These are phyloP conservation scores for Choloepus hoffmanni DNA, from an alignment of 2,113 vertebrate genomes.

Conservation along the genomic window DNA sequence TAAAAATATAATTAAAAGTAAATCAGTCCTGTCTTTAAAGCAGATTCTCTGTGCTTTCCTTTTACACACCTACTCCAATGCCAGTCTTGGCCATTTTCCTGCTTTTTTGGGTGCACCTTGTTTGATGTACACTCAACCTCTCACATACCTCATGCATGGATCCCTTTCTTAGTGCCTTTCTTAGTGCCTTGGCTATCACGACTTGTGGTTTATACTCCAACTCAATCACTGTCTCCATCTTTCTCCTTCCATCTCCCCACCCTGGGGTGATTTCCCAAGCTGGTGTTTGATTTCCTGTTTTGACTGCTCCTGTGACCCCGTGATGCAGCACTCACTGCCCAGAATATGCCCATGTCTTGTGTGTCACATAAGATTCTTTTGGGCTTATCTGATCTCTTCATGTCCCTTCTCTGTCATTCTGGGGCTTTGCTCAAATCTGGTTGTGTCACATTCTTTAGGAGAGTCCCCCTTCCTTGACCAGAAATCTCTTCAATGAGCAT, in stretches of 20 bases:
- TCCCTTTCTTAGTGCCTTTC: not conserved
- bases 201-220: not conserved
- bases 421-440: constrained; percentile 38
- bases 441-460: constrained; percentile 40
- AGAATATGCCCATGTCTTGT: not conserved
- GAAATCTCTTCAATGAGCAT: not conserved
- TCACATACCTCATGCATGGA: not conserved
- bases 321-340: not conserved
- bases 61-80: not conserved
- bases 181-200: not conserved
- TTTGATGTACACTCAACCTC: not conserved
- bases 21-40: not conserved
- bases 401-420: not conserved
- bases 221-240: not conserved
- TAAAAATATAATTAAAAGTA: constrained; percentile 22
- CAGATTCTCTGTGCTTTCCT: not conserved
- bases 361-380: not conserved
- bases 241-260: not conserved
- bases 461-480: not conserved
- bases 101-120: not conserved
- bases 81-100: not conserved
- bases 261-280: constrained; percentile 9
- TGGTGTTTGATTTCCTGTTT: not conserved
- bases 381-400: not conserved
- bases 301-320: not conserved